These are phyloP conservation scores for Cnemophilus loriae DNA, from an alignment of 2,113 vertebrate genomes.

Conservation along the genomic window DNA sequence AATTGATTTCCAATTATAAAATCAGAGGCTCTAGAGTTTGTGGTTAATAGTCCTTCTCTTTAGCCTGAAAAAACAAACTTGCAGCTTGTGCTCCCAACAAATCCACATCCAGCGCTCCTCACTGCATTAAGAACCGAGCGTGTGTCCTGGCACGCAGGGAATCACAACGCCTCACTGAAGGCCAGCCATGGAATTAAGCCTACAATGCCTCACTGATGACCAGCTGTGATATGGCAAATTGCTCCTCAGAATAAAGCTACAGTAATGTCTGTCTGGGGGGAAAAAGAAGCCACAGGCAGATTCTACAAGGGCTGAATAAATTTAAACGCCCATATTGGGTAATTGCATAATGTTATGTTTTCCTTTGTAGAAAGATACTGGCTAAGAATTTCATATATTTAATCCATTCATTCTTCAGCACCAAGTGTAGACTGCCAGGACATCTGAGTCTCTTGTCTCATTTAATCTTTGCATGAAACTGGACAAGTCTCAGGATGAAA, in stretches of 20 bases:
- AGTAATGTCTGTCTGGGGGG: not conserved
- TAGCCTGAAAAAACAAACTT: constrained; percentile 28
- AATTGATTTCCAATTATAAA: constrained; percentile 75
- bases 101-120: not conserved
- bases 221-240: constrained; percentile 69
- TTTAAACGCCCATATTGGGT: not conserved
- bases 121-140: not conserved
- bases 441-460: not conserved
- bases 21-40: constrained; percentile 59
- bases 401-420: not conserved
- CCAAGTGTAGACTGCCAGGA: not conserved
- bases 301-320: not conserved
- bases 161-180: constrained; percentile 29
- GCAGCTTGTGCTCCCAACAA: not conserved
- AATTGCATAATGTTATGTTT: constrained; percentile 20
- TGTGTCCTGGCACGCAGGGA: constrained; percentile 33
- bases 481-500: not conserved
- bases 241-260: constrained; percentile 56
- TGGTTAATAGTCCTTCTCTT: constrained; percentile 60
- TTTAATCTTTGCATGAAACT: not conserved
- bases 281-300: not conserved
- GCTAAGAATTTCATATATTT: not conserved
- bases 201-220: constrained; percentile 59
- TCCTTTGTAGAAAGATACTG: not conserved
- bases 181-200: constrained; percentile 57